A percentile compares a stretch with the other conserved stretches of the same genome.
Conservation (phyloP, 2,113 vertebrate species). For the Crocuta crocuta region DNA sequence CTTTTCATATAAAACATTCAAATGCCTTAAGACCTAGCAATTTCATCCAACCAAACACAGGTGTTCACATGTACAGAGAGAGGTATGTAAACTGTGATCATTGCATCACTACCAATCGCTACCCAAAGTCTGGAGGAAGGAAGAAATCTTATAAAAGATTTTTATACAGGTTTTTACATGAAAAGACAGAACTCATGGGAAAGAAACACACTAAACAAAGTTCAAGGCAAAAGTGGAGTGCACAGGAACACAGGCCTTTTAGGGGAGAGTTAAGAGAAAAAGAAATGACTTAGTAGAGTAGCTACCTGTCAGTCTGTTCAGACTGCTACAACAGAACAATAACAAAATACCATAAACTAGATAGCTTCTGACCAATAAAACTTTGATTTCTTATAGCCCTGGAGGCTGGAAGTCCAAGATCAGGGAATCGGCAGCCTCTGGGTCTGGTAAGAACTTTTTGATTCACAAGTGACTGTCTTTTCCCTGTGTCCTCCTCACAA, state of each 20-base stretch:
- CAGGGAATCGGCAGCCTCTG: fast-evolving
- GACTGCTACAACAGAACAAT: too few relatives aligned
- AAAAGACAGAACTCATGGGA: background rate
- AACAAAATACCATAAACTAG: background rate
- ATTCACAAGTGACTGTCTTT: background rate
- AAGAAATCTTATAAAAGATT: background rate
- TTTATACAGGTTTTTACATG: background rate
- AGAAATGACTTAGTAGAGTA: background rate
- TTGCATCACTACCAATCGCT: background rate
- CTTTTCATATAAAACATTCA: background rate
- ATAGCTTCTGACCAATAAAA: background rate
- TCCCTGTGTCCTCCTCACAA: background rate
- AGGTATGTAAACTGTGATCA: background rate
- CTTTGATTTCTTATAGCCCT: background rate
- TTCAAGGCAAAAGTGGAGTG: background rate
- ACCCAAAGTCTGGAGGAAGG: background rate
- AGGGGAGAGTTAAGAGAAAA: background rate
- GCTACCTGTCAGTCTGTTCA: too few relatives aligned
- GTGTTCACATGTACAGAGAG: background rate
- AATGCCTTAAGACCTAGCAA: background rate
- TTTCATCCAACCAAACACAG: background rate
- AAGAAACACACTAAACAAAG: background rate
- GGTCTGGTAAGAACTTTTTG: background rate
- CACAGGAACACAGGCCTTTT: background rate
- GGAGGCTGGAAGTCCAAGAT: background rate